Percentiles rank a stretch among this genome's conserved stretches.
These are phyloP conservation scores for Phrynosoma blainvillii DNA, from an alignment of 2,113 vertebrate genomes.

Conservation along the genomic window DNA sequence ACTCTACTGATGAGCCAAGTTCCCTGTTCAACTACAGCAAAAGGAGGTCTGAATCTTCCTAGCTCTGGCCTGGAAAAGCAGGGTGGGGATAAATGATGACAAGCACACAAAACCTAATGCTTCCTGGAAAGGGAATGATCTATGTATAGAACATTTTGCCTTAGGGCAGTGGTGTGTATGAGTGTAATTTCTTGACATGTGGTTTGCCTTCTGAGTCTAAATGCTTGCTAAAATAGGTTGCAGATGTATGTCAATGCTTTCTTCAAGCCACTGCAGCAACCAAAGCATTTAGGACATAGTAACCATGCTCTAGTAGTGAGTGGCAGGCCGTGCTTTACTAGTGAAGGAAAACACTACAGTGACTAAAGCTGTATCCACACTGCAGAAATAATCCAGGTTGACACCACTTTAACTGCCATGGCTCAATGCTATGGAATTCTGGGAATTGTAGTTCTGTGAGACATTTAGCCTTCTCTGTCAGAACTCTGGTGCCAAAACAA, in stretches of 20 bases:
- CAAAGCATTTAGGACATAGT: background rate
- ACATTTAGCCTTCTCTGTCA: too few species aligned
- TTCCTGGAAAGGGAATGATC: background rate
- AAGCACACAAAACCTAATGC: background rate
- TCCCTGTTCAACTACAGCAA: background rate
- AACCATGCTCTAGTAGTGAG: background rate
- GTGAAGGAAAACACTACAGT: background rate
- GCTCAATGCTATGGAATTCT: too few species aligned
- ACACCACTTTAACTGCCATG: too few species aligned
- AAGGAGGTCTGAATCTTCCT: background rate
- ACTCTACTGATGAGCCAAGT: background rate
- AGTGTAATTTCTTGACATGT: background rate
- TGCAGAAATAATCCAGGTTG: too few species aligned
- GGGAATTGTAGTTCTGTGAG: too few species aligned
- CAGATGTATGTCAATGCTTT: background rate
- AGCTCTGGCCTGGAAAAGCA: background rate
- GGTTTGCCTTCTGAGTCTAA: background rate
- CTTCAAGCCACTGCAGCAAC: background rate
- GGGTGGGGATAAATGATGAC: too few species aligned
- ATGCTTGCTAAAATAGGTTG: background rate
- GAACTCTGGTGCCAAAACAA: too few species aligned
- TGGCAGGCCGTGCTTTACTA: background rate
- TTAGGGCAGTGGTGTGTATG: background rate
- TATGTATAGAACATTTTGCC: background rate
- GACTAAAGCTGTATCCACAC: background rate